Conservation (phyloP, 2,797 vertebrate species). For the Scolopax bukidnonensis region DNA sequence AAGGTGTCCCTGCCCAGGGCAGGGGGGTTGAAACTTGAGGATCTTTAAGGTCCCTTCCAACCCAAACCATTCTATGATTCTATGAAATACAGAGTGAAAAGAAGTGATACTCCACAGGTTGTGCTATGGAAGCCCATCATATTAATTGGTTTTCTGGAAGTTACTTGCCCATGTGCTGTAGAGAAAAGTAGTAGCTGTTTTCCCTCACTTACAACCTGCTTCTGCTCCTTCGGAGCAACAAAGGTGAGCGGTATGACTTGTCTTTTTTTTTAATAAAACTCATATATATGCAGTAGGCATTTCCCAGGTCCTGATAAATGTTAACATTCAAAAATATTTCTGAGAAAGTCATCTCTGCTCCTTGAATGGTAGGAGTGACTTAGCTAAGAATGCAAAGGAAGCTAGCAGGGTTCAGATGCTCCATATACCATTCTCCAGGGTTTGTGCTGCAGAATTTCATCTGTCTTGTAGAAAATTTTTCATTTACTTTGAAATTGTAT, state of each 20-base stretch:
- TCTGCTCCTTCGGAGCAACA: background rate
- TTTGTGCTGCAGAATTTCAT: background rate
- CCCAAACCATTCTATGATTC: no score
- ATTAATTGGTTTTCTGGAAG: background rate
- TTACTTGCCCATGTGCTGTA: background rate
- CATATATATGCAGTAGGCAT: background rate
- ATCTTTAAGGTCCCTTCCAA: no score
- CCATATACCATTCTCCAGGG: fast-evolving
- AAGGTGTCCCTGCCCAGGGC: no score
- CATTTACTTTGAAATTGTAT: background rate
- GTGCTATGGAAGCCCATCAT: background rate
- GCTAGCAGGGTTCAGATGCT: background rate
- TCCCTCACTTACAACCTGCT: background rate
- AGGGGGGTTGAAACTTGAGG: no score
- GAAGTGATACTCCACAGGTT: background rate
- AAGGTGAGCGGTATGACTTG: background rate
- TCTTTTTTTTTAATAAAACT: background rate
- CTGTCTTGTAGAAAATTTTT: background rate
- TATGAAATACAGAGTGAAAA: background rate
- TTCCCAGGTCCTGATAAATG: background rate
- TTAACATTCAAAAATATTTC: background rate
- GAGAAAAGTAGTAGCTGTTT: background rate
- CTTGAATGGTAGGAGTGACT: background rate
- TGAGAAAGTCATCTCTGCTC: background rate
- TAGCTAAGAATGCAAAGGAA: background rate